phyloP scores from a whole-genome alignment of 37 sponge, comb jelly and placozoan species.

The Eunapius fragilis region DNA sequence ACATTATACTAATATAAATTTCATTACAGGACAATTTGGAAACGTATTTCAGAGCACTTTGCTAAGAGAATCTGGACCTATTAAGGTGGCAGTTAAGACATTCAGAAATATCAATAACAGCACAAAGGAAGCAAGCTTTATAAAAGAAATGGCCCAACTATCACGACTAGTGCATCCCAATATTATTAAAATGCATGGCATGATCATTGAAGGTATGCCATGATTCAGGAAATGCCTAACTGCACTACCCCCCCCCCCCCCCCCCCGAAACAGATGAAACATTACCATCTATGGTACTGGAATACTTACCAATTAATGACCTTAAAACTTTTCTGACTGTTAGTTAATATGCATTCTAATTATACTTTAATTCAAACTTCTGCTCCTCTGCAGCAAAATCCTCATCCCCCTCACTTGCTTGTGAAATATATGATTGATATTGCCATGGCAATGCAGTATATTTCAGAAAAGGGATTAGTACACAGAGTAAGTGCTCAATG shows the following conservation, averaged over 20 bases:
- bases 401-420: background rate
- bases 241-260: too few species aligned
- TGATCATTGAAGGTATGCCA: background rate
- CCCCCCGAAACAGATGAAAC: background rate
- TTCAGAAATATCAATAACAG: background rate
- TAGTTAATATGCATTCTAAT: background rate
- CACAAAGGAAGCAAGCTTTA: background rate
- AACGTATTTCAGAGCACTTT: background rate
- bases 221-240: too few species aligned
- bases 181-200: slow-evolving; percentile 5
- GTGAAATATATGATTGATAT: background rate
- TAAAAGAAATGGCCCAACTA: background rate
- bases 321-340: slow-evolving; percentile 13
- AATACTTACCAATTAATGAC: slow-evolving; percentile 17
- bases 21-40: background rate
- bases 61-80: background rate
- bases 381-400: background rate
- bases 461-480: background rate
- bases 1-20: background rate
- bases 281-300: slow-evolving; percentile 10
- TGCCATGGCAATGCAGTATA: background rate
- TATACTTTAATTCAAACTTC: background rate
- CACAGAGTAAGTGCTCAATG: background rate
- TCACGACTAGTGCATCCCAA: background rate
- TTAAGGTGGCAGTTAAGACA: background rate